Evolutionary conservation across 1,140 invertebrate genomes (phyloP).

Genomic region (Saccostrea glomerata): DNA sequence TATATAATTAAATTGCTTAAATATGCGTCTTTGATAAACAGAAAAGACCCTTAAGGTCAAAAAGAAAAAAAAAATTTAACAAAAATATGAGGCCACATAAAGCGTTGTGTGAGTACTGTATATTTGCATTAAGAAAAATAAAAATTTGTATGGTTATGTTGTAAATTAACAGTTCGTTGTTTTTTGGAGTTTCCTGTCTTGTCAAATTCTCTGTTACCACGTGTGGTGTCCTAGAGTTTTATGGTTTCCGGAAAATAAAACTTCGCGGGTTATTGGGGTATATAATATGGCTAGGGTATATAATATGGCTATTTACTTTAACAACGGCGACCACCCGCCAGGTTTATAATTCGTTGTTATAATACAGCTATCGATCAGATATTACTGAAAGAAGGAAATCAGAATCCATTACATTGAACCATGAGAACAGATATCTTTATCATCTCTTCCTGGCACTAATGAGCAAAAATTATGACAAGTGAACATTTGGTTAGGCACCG

Average conservation of each 20-base stretch:
- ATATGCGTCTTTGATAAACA: no score
- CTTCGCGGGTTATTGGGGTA: not conserved
- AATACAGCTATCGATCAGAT: not conserved
- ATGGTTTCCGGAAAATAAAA: not conserved
- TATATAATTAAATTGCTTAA: no score
- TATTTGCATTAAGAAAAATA: not conserved
- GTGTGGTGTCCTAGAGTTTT: not conserved
- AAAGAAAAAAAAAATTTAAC: no score
- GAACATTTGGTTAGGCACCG: not conserved
- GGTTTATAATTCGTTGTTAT: not conserved
- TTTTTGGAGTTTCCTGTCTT: constrained; percentile 1
- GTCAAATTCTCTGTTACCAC: not conserved
- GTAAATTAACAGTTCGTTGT: not conserved
- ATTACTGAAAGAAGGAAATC: not conserved
- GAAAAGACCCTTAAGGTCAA: no score
- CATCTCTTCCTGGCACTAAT: constrained; percentile 10
- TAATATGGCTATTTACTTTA: not conserved
- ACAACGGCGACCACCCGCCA: not conserved
- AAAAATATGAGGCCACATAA: not conserved
- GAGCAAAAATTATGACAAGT: constrained; percentile 12
- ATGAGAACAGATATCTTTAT: not conserved
- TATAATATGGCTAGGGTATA: not conserved
- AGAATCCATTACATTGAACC: not conserved
- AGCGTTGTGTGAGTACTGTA: not conserved
- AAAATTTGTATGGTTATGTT: not conserved